These are phyloP conservation scores for Phortica variegata DNA, from an alignment of 1,140 invertebrate genomes.

Conservation along the genomic window DNA sequence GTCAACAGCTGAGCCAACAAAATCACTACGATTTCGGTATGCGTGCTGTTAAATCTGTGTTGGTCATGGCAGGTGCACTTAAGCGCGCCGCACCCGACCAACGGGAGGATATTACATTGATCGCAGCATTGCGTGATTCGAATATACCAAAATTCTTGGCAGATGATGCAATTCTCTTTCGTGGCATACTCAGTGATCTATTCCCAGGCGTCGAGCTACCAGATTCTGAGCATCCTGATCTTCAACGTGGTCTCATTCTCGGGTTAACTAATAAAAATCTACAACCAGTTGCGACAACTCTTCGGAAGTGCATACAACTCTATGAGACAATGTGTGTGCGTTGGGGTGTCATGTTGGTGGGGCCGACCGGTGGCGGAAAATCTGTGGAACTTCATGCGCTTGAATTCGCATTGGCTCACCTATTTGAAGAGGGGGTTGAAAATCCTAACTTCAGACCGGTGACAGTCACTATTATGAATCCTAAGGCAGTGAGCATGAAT, in stretches of 20 bases:
- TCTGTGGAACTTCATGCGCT: constrained; percentile 69
- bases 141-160: constrained; percentile 91
- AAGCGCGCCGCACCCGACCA: constrained; percentile 83
- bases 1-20: constrained; percentile 88
- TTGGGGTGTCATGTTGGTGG: constrained; percentile 92
- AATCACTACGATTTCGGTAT: constrained; percentile 94
- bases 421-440: constrained; percentile 61
- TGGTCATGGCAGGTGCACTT: constrained; percentile 84
- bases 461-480: constrained; percentile 75
- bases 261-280: constrained; percentile 60
- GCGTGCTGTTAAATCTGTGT: constrained; percentile 72
- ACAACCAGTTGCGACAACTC: constrained; percentile 66
- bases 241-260: constrained; percentile 62
- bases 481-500: constrained; percentile 84
- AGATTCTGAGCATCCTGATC: constrained; percentile 74
- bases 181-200: constrained; percentile 85
- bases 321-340: constrained; percentile 91
- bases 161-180: constrained; percentile 80
- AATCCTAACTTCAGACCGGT: constrained; percentile 66
- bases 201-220: constrained; percentile 83
- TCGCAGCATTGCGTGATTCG: constrained; percentile 84
- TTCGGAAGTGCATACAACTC: constrained; percentile 80
- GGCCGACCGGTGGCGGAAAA: constrained; percentile 83
- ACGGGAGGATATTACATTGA: constrained; percentile 74
- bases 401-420: constrained; percentile 65